Evolutionary conservation across 2,797 vertebrate species (phyloP), one percentile per base, ranked within the genome.

Genomic region (Scarus forsteni): DNA sequence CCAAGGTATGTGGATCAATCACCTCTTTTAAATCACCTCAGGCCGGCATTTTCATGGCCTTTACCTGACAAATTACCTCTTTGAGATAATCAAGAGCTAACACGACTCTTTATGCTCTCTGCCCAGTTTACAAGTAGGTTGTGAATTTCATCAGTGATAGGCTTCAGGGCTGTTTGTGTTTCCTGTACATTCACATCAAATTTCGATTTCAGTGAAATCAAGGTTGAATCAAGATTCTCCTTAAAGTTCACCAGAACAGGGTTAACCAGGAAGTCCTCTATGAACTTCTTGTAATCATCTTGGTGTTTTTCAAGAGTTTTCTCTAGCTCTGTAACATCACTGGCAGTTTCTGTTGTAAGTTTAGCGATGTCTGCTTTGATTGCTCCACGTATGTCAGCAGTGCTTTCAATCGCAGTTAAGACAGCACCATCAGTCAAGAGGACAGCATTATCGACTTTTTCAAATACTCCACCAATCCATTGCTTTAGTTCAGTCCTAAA

Each of bases 151-250:
- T 96, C 92, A 0, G 95, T 34, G 0, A 94, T 88, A 60, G 96
- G 96, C 0, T 57, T 10, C 77, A 98, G 73, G 48, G 55, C 89
- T 12, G 13, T 19, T 87, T 95, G 96, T 87, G 97, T 92, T 84
- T 93, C 91, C 48, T 95, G 95, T 70, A 97, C 72, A 0, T 96
- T 95, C 18, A 52, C 5, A 0, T 75, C 15, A 0, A 99, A 43
- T 27, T 27, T 27, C 27, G 4, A 27, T 27, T 27, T 27, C 27
- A 27, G 27, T 27, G 27, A 27, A 27, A 2, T 27, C 27, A 27
- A 2, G 2, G 4, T 27, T 27, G 27, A 27, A 27, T 27, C 27
- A 27, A 27, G 27, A 2, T 27, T 27, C 2, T 27, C 27, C 4
- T 4, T 27, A 2, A 27, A 27, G 27, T 27, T 27, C 2, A 71